Evolutionary conservation across 2,888 invertebrate genomes (phyloP), one percentile per base, ranked within the genome.

Genomic region (Eudemis profundana): DNA sequence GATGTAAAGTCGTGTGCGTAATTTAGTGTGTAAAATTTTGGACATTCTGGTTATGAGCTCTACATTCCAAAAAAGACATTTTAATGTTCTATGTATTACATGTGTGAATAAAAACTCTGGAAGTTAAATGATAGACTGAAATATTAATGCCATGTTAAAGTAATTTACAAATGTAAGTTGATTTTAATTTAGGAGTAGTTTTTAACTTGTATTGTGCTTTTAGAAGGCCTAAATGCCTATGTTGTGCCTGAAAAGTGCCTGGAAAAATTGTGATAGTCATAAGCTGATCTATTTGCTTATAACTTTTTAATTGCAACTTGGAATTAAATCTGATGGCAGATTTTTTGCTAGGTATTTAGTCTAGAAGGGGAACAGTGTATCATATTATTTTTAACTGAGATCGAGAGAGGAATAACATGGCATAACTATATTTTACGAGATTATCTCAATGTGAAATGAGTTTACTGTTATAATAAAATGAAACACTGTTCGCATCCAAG

Each of bases 101-200:
- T 50, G 46, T 51, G 38, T 60, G 36, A 60, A 46, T 1, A 23
- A 40, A 51, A 65, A 44, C 65, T 65, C 65, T 60, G 65, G 59
- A 65, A 65, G 65, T 65, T 60, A 14, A 65, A 65, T 60, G 65
- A 65, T 65, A 65, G 65, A 65, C 65, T 65, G 65, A 65, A 65
- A 53, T 60, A 59, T 57, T 21, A 53, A 65, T 53, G 65, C 65
- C 65, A 65, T 65, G 65, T 60, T 65, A 65, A 50, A 27, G 38
- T 65, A 51, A 57, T 50, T 64, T 64, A 57, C 64, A 50, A 63
- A 42, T 36, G 38, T 62, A 62, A 56, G 64, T 65, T 51, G 53
- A 21, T 53, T 59, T 59, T 50, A 60, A 60, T 33, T 53, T 60
- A 65, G 53, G 51, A 59, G 36, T 64, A 64, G 44, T 57, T 65